A percentile compares a stretch with the other conserved stretches of the same genome.
Evolutionary conservation across 2,888 invertebrate genomes (phyloP).

Genomic region (Andrena minutula): DNA sequence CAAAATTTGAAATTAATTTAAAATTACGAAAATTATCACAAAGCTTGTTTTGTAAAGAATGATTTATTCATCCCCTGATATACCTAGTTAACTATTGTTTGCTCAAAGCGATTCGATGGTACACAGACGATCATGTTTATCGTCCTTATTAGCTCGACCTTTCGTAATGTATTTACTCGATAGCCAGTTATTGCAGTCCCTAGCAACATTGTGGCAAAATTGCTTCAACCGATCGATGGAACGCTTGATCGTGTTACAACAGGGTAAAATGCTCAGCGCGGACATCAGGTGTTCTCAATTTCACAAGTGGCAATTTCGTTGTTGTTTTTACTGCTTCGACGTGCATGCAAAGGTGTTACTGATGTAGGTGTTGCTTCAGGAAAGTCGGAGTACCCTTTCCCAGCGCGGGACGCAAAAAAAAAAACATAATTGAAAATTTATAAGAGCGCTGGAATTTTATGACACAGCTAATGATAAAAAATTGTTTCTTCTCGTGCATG

Average conservation of each 20-base stretch:
- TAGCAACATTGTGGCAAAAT: slow-evolving; percentile 33
- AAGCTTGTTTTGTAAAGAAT: neutral
- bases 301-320: neutral
- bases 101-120: slow-evolving; percentile 13
- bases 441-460: neutral
- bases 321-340: slow-evolving; percentile 17
- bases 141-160: slow-evolving; percentile 3
- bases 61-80: neutral
- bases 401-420: neutral
- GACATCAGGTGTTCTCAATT: slow-evolving; percentile 16
- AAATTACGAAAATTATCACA: neutral
- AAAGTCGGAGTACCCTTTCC: neutral
- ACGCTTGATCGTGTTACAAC: slow-evolving; percentile 20
- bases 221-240: slow-evolving; percentile 37
- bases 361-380: neutral
- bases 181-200: slow-evolving; percentile 11
- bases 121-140: slow-evolving; percentile 12
- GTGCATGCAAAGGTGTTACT: neutral
- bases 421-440: neutral
- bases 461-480: neutral
- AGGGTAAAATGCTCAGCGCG: neutral
- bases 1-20: no score
- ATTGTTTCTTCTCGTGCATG: neutral
- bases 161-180: slow-evolving; percentile 24
- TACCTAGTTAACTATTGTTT: slow-evolving; percentile 34